phyloP scores from a whole-genome alignment of 2,113 vertebrate genomes.

The Orycteropus afer region DNA sequence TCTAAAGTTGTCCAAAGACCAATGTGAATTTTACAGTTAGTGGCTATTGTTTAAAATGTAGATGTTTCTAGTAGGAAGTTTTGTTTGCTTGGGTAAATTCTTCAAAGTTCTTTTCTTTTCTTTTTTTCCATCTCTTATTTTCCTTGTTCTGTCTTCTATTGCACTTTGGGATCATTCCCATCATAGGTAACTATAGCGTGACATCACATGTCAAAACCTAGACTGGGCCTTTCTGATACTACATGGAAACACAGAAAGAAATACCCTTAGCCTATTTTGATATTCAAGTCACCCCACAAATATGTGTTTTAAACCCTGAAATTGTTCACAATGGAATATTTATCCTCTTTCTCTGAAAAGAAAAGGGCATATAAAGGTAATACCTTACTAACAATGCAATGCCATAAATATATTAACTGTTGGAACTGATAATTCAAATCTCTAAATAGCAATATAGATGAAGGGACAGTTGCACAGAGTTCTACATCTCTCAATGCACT shows the following conservation, averaged over 20 bases:
- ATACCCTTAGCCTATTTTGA: conserved; percentile 22
- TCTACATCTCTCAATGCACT: conserved; percentile 66
- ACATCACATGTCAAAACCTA: not conserved
- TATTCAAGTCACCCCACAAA: conserved; percentile 11
- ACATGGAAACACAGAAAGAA: not conserved
- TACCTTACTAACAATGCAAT: not conserved
- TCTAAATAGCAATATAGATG: conserved; percentile 8
- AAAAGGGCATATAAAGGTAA: not conserved
- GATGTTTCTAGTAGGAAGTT: not conserved
- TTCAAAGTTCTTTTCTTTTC: conserved; percentile 1
- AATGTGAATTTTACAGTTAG: conserved; percentile 15
- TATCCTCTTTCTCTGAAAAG: conserved; percentile 14
- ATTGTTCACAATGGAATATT: conserved; percentile 47
- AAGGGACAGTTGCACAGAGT: conserved; percentile 57
- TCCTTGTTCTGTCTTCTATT: not conserved
- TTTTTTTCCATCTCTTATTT: not conserved
- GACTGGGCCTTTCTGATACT: not conserved
- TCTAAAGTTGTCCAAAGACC: not conserved
- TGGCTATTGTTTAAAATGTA: not conserved
- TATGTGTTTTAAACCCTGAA: conserved; percentile 4
- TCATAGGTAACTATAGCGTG: not conserved
- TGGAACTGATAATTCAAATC: conserved; percentile 39
- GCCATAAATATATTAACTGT: conserved; percentile 50
- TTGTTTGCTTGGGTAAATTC: not conserved
- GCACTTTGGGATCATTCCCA: not conserved